A percentile compares a stretch with the other conserved stretches of the same genome.
These are phyloP conservation scores for Hydropsyche tenuis DNA, from an alignment of 1,140 invertebrate genomes.

Conservation along the genomic window DNA sequence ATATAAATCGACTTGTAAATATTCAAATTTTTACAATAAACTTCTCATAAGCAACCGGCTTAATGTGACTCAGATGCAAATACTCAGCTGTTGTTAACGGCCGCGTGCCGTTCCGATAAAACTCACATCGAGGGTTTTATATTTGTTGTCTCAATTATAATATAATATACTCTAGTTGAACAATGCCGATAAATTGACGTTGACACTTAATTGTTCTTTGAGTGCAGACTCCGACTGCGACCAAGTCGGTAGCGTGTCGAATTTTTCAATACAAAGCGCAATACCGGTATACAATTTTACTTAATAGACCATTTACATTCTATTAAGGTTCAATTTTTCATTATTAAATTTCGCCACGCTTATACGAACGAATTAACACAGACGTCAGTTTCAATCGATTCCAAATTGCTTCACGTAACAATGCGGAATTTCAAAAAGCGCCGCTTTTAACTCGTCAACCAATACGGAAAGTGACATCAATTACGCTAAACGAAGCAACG, in stretches of 20 bases:
- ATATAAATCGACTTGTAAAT: no score
- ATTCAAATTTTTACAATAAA: no score
- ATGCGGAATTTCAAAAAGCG: no score
- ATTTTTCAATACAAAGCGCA: not conserved
- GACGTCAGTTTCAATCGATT: no score
- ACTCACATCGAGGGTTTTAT: not conserved
- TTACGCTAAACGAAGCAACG: no score
- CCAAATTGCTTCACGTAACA: no score
- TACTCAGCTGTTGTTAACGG: not conserved
- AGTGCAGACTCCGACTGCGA: not conserved
- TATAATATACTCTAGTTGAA: not conserved
- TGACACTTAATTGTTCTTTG: constrained; percentile 6
- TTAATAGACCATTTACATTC: no score
- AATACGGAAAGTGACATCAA: no score
- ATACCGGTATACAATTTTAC: not conserved
- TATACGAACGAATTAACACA: no score
- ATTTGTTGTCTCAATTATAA: constrained; percentile 18
- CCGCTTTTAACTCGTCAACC: no score
- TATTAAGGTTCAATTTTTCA: no score
- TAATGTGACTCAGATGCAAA: constrained; percentile 8
- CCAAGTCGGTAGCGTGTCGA: not conserved
- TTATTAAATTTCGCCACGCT: no score
- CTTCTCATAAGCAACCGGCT: not conserved
- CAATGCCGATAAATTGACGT: not conserved
- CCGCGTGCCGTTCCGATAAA: not conserved